phyloP scores from a whole-genome alignment of 2,888 invertebrate genomes.

The Orthonevra nobilis region DNA sequence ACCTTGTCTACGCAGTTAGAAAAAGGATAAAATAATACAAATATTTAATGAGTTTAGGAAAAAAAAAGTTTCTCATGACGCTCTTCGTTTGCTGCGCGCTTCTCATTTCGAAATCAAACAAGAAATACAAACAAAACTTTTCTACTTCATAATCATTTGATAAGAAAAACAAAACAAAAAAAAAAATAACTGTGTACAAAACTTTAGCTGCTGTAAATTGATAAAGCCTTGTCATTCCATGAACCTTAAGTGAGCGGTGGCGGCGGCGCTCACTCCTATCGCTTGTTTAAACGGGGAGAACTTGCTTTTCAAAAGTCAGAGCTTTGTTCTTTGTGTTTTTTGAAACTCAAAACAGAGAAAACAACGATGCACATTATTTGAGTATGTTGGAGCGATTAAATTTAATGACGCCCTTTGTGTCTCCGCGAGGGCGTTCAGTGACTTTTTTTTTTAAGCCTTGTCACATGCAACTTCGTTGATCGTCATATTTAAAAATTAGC shows the following conservation, averaged over 20 bases:
- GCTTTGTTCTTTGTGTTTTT: too few species aligned
- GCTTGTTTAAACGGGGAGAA: conserved; percentile 5
- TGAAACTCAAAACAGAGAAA: too few species aligned
- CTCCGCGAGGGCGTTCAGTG: conserved; percentile 38
- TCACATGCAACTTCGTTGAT: not conserved
- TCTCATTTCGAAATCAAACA: conserved; percentile 35
- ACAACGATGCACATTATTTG: conserved; percentile 12
- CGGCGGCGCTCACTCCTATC: too few species aligned
- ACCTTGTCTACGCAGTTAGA: too few species aligned
- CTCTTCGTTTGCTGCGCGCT: not conserved
- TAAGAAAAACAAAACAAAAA: not conserved
- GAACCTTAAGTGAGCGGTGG: conserved; percentile 11
- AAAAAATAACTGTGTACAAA: not conserved
- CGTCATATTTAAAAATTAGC: too few species aligned
- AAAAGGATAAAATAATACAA: too few species aligned
- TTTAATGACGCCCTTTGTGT: conserved; percentile 32
- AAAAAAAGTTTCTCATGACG: not conserved
- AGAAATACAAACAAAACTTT: conserved; percentile 13
- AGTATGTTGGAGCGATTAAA: conserved; percentile 16
- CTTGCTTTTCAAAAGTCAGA: conserved; percentile 4
- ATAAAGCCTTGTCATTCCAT: conserved; percentile 30
- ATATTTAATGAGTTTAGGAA: conserved; percentile 27
- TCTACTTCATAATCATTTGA: conserved; percentile 26
- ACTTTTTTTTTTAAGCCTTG: conserved; percentile 51
- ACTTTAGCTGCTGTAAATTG: conserved; percentile 8